phyloP scores from a whole-genome alignment of 2,888 invertebrate genomes.

The Eremobia ochroleuca region DNA sequence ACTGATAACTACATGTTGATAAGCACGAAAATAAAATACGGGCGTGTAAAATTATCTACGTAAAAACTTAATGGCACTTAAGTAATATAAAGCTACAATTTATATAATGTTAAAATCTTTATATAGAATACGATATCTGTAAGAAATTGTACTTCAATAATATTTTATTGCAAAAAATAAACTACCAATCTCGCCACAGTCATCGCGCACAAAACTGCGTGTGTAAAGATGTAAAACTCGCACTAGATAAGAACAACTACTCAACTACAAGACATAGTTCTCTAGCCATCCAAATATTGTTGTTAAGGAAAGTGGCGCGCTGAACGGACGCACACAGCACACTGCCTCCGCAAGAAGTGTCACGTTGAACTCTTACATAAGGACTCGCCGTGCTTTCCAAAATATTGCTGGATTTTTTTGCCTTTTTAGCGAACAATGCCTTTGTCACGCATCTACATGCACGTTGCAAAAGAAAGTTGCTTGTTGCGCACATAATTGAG shows the following conservation, averaged over 20 bases:
- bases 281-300: conserved; percentile 84
- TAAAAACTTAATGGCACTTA: conserved; percentile 18
- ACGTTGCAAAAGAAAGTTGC: conserved; percentile 80
- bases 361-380: conserved; percentile 91
- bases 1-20: conserved; percentile 35
- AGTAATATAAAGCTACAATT: conserved; percentile 10
- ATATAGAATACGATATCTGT: conserved; percentile 8
- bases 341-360: conserved; percentile 84
- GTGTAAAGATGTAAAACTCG: conserved; percentile 25
- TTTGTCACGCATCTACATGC: conserved; percentile 75
- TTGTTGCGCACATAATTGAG: conserved; percentile 71
- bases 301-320: conserved; percentile 88
- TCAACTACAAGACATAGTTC: conserved; percentile 62
- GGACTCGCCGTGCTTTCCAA: conserved; percentile 89
- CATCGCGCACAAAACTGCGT: conserved; percentile 5
- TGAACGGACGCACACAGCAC: conserved; percentile 77
- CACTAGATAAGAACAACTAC: conserved; percentile 34
- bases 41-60: conserved; percentile 1
- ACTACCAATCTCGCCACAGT: conserved; percentile 2
- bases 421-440: conserved; percentile 82
- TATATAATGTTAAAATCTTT: conserved; percentile 27
- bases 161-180: conserved; percentile 28
- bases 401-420: conserved; percentile 86
- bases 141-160: conserved; percentile 10
- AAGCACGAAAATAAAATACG: conserved; percentile 27